phyloP scores from a whole-genome alignment of 2,797 vertebrate species.

The Natrix natrix region DNA sequence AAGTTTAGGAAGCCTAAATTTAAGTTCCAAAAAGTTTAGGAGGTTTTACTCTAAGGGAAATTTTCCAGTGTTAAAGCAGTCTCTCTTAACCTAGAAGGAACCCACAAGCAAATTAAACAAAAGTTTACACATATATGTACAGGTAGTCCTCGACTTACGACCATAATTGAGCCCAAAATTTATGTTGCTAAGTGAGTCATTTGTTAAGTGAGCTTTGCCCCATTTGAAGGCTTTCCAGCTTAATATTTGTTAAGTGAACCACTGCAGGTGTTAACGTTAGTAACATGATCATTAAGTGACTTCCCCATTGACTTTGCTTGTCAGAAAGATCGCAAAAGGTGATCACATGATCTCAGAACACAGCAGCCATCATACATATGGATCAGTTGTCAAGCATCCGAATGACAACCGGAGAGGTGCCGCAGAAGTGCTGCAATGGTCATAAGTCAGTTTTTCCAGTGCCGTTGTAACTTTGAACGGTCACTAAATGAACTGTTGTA shows the following conservation, averaged over 20 bases:
- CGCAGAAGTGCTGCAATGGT: not conserved
- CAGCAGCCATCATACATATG: not conserved
- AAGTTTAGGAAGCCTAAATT: not conserved
- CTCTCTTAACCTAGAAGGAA: not conserved
- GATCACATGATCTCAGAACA: not conserved
- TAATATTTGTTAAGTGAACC: not conserved
- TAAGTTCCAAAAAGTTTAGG: not conserved
- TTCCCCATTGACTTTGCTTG: not conserved
- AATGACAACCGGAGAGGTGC: no score
- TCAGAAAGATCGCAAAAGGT: not conserved
- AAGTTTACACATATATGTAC: not conserved
- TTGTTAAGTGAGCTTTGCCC: not conserved
- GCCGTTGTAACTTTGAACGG: not conserved
- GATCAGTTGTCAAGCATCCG: not conserved
- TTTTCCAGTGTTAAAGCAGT: not conserved
- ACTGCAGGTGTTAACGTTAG: not conserved
- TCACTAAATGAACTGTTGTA: no score
- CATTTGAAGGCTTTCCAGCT: not conserved
- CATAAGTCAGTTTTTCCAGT: not conserved
- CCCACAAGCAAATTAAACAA: not conserved
- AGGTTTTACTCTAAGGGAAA: not conserved
- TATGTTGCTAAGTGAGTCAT: not conserved
- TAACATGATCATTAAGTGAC: not conserved
- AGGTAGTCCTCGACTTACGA: not conserved
- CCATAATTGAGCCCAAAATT: not conserved